A percentile compares a stretch with the other conserved stretches of the same genome.
phyloP scores from a whole-genome alignment of 2,888 invertebrate species.

The Sinodicranocentrus sp. region DNA sequence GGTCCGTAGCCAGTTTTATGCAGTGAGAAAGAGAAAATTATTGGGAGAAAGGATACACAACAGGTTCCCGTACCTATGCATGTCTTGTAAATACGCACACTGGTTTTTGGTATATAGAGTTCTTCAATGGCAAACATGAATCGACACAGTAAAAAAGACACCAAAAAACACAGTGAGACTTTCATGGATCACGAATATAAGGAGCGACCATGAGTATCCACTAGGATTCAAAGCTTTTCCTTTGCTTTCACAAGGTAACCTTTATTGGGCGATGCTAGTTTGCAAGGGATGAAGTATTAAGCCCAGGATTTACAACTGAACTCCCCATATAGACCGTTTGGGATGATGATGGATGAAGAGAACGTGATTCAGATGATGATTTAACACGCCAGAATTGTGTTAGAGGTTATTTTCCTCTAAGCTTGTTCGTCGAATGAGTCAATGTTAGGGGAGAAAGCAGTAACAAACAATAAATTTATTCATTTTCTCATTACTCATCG shows the following conservation, averaged over 20 bases:
- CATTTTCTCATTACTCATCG: neutral
- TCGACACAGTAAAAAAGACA: neutral
- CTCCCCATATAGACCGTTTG: too few species aligned
- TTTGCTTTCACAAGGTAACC: constrained; percentile 40
- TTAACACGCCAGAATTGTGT: neutral
- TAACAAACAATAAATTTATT: neutral
- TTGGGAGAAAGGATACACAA: constrained; percentile 6
- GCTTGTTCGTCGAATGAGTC: neutral
- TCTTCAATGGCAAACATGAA: neutral
- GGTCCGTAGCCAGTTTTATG: too few species aligned
- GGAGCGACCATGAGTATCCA: neutral
- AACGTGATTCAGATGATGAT: neutral
- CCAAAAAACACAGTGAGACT: constrained; percentile 3
- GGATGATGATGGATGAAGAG: neutral
- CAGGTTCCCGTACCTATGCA: constrained; percentile 24
- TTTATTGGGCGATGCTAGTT: constrained; percentile 17
- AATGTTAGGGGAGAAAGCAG: neutral
- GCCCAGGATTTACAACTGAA: too few species aligned
- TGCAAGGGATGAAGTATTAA: too few species aligned
- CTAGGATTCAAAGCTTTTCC: neutral
- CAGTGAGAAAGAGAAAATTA: neutral
- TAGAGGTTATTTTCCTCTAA: neutral
- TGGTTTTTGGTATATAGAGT: constrained; percentile 37
- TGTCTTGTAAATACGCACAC: neutral
- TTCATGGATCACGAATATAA: neutral